Percentiles rank a stretch among this genome's conserved stretches.
phyloP scores from a whole-genome alignment of 2,113 vertebrate genomes.

The Hucho hucho region DNA sequence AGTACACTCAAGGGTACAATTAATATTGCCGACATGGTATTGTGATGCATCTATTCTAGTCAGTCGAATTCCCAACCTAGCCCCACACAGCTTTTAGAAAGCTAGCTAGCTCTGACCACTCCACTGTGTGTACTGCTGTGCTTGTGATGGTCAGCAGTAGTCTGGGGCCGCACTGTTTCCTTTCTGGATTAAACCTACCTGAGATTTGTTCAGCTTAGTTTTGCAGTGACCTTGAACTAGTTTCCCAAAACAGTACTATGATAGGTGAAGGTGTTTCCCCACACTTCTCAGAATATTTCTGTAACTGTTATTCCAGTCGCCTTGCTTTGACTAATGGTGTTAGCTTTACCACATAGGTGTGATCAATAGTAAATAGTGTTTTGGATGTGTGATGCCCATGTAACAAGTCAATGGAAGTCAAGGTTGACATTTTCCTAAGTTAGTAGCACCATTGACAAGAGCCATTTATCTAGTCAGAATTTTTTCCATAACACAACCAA shows the following conservation, averaged over 20 bases:
- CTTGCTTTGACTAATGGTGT: not conserved
- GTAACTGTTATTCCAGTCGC: not conserved
- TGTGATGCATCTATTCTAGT: too few species aligned
- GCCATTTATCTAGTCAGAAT: not conserved
- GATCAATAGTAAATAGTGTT: too few species aligned
- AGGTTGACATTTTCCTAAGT: not conserved
- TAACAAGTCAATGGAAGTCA: not conserved
- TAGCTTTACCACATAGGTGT: not conserved
- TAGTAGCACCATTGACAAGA: not conserved
- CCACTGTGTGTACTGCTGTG: not conserved
- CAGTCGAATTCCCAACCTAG: too few species aligned
- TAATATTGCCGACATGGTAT: too few species aligned
- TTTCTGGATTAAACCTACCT: not conserved
- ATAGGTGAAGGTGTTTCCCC: too few species aligned
- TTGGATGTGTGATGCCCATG: too few species aligned
- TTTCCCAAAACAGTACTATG: too few species aligned
- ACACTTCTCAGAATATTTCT: not conserved
- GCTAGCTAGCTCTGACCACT: not conserved
- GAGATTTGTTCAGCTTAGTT: not conserved
- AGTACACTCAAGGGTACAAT: too few species aligned
- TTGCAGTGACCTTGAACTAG: too few species aligned
- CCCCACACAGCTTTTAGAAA: too few species aligned
- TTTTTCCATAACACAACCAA: not conserved
- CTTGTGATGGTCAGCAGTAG: not conserved
- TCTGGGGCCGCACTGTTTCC: conserved; percentile 7